Percentiles rank a stretch among this genome's conserved stretches.
phyloP scores from a whole-genome alignment of 2,797 vertebrate species.

The Arrhamphus sclerolepis region DNA sequence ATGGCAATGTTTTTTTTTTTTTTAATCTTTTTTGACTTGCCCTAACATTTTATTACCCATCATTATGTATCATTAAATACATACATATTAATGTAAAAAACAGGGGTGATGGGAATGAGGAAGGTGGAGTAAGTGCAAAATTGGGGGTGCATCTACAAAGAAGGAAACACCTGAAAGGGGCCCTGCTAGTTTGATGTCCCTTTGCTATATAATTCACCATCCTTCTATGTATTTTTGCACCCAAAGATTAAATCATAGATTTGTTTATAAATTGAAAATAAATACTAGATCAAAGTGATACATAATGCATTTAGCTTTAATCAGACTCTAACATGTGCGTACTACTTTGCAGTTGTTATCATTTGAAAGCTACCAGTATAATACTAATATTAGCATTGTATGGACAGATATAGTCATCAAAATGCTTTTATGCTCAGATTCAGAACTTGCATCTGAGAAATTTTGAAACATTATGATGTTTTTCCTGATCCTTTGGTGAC shows the following conservation, averaged over 20 bases:
- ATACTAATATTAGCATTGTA: neutral
- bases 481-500: no score
- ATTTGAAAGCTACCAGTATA: constrained; percentile 25
- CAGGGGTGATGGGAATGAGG: constrained; percentile 61
- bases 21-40: constrained; percentile 83
- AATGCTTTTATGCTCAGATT: no score
- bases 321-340: constrained; percentile 39
- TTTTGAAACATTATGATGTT: no score
- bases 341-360: constrained; percentile 37
- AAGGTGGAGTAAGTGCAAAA: constrained; percentile 72
- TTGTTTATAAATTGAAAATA: constrained; percentile 64
- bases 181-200: constrained; percentile 66
- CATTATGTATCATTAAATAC: constrained; percentile 99
- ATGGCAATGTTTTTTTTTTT: constrained; percentile 90
- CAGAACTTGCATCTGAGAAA: no score
- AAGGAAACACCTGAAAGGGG: constrained; percentile 68
- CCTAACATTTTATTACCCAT: constrained; percentile 93
- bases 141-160: constrained; percentile 70
- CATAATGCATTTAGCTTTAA: constrained; percentile 45
- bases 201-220: constrained; percentile 61
- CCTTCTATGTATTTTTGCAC: constrained; percentile 55
- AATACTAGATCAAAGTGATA: constrained; percentile 58
- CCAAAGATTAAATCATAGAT: constrained; percentile 55
- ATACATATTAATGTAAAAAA: constrained; percentile 93
- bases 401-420: no score